These are phyloP conservation scores for Spinibarbus caldwelli DNA, from an alignment of 2,797 vertebrate genomes.

Conservation along the genomic window DNA sequence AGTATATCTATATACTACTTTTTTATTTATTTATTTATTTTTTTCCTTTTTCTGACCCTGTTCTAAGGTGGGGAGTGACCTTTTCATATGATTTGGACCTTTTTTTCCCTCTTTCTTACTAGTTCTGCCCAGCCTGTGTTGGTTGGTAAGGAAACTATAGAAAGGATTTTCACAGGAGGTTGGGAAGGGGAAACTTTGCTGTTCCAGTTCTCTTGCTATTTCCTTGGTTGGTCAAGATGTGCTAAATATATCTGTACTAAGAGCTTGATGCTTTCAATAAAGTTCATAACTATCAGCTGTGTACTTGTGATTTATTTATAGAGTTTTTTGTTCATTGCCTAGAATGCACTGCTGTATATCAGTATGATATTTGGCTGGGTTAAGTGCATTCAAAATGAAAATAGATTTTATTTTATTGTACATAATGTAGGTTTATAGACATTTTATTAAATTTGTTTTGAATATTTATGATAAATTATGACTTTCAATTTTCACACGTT, in stretches of 20 bases:
- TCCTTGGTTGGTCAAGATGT: conserved; percentile 93
- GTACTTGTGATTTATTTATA: background rate
- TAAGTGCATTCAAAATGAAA: background rate
- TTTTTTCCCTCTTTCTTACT: background rate
- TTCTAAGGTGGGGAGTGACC: background rate
- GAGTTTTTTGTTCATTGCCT: background rate
- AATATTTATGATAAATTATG: too few species aligned
- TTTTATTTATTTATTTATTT: background rate
- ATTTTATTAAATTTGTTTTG: too few species aligned
- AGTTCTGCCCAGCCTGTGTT: background rate
- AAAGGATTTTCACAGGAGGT: conserved; percentile 59
- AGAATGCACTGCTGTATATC: background rate
- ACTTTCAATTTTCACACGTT: too few species aligned
- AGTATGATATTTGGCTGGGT: background rate
- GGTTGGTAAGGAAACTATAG: background rate
- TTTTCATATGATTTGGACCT: background rate
- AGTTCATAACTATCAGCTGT: conserved; percentile 54
- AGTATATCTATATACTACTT: conserved; percentile 5
- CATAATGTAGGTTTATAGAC: too few species aligned
- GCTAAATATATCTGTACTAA: conserved; percentile 91
- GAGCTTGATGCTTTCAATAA: conserved; percentile 95
- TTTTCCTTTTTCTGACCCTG: background rate
- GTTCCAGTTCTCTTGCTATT: conserved; percentile 89
- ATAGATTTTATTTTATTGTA: background rate
- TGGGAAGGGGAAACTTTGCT: conserved; percentile 81